Conservation (phyloP, 2,888 invertebrate genomes). For the Terebella lapidaria region DNA sequence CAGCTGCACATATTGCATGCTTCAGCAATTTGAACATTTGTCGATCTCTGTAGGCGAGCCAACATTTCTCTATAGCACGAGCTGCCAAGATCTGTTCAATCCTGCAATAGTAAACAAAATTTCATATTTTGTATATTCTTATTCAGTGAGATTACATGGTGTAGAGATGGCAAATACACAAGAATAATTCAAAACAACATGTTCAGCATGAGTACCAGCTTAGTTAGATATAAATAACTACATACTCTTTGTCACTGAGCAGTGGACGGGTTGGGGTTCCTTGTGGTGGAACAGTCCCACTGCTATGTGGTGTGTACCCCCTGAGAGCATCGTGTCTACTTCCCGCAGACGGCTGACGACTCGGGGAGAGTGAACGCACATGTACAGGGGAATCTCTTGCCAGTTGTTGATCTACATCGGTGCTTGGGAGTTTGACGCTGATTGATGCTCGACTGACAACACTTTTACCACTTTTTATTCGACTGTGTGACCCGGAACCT, state of each 20-base stretch:
- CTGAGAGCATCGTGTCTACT: neutral
- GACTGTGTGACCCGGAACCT: conserved; percentile 15
- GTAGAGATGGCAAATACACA: too few relatives aligned
- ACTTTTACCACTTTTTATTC: conserved; percentile 27
- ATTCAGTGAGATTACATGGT: too few relatives aligned
- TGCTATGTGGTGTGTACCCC: neutral
- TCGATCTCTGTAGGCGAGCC: conserved; percentile 47
- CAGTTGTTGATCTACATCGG: neutral
- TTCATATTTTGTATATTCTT: neutral
- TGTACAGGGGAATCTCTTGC: neutral
- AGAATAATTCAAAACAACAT: too few relatives aligned
- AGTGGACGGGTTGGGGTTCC: conserved; percentile 8
- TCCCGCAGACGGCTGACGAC: neutral
- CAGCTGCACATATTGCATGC: conserved; percentile 52
- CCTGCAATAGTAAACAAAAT: neutral
- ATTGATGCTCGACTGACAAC: conserved; percentile 36
- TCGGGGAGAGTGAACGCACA: neutral
- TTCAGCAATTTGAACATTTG: conserved; percentile 52
- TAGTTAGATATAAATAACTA: too few relatives aligned
- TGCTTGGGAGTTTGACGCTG: conserved; percentile 35
- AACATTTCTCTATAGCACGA: conserved; percentile 41
- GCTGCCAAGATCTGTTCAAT: neutral
- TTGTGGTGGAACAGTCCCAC: conserved; percentile 8
- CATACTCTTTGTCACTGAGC: conserved; percentile 8
- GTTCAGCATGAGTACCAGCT: too few relatives aligned